phyloP scores from a whole-genome alignment of 2,888 invertebrate genomes.

The Lampropteryx suffumata region DNA sequence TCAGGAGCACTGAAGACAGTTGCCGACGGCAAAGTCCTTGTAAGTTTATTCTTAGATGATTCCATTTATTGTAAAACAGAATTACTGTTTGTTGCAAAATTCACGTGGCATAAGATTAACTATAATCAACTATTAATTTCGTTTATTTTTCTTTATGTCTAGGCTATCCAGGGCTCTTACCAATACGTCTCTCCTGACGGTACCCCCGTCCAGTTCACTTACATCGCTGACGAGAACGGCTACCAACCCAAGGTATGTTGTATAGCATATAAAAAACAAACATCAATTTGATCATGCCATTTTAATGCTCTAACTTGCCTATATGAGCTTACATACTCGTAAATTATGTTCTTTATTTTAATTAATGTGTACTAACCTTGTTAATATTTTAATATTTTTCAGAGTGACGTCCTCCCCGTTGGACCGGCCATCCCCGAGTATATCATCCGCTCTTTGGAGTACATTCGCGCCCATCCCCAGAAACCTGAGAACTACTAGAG shows the following conservation, averaged over 20 bases:
- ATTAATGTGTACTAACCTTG: not conserved
- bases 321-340: too few relatives aligned
- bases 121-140: not conserved
- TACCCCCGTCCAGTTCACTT: slow-evolving; percentile 75
- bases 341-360: too few relatives aligned
- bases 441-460: slow-evolving; percentile 51
- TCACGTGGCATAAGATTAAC: too few relatives aligned
- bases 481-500: slow-evolving; percentile 10
- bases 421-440: slow-evolving; percentile 49
- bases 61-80: not conserved
- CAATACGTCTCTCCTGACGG: slow-evolving; percentile 82
- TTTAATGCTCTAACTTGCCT: too few relatives aligned
- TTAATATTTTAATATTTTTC: slow-evolving; percentile 23
- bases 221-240: slow-evolving; percentile 86
- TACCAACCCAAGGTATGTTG: slow-evolving; percentile 81
- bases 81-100: too few relatives aligned
- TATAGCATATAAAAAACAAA: too few relatives aligned
- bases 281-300: too few relatives aligned
- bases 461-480: slow-evolving; percentile 43
- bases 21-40: slow-evolving; percentile 18
- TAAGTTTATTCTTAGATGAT: slow-evolving; percentile 18
- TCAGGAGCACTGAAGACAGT: slow-evolving; percentile 26
- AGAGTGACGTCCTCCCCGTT: slow-evolving; percentile 48
- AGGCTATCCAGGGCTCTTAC: slow-evolving; percentile 76
- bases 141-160: slow-evolving; percentile 18